Conservation (phyloP, 2,113 vertebrate species). For the Amphilophus citrinellus region DNA sequence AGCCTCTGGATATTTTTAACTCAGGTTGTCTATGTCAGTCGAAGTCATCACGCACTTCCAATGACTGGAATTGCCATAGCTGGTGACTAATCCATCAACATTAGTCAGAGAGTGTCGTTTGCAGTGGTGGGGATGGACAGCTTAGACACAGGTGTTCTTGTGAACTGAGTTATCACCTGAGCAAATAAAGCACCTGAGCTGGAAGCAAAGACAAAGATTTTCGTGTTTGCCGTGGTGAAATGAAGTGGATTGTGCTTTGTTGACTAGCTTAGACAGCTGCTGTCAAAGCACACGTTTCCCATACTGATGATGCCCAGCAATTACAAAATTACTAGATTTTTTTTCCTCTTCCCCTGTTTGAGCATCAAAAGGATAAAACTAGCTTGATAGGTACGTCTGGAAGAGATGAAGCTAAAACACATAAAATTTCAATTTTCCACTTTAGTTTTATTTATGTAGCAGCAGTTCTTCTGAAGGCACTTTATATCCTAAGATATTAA, state of each 20-base stretch:
- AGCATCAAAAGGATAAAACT: constrained; percentile 19
- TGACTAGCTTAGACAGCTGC: constrained; percentile 62
- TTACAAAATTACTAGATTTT: constrained; percentile 36
- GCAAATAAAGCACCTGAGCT: constrained; percentile 73
- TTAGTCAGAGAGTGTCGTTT: constrained; percentile 71
- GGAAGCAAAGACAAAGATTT: constrained; percentile 72
- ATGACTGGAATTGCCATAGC: constrained; percentile 61
- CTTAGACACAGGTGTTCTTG: constrained; percentile 63
- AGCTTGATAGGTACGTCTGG: neutral
- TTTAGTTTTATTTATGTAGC: neutral
- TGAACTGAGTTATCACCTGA: constrained; percentile 72
- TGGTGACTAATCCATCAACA: constrained; percentile 73
- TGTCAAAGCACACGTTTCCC: constrained; percentile 41
- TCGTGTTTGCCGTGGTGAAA: constrained; percentile 72
- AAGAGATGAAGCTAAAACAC: neutral
- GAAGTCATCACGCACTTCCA: constrained; percentile 47
- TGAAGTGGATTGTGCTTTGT: constrained; percentile 63
- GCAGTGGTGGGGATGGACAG: constrained; percentile 44
- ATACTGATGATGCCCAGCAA: constrained; percentile 57
- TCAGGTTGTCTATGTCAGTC: constrained; percentile 50
- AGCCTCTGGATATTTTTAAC: constrained; percentile 72
- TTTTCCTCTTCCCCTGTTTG: neutral
- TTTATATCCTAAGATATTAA: neutral
- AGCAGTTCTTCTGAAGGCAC: neutral
- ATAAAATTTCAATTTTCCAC: neutral